A percentile compares a stretch with the other conserved stretches of the same genome.
Conservation (phyloP, 2,797 vertebrate genomes). For the Pangasius djambal region DNA sequence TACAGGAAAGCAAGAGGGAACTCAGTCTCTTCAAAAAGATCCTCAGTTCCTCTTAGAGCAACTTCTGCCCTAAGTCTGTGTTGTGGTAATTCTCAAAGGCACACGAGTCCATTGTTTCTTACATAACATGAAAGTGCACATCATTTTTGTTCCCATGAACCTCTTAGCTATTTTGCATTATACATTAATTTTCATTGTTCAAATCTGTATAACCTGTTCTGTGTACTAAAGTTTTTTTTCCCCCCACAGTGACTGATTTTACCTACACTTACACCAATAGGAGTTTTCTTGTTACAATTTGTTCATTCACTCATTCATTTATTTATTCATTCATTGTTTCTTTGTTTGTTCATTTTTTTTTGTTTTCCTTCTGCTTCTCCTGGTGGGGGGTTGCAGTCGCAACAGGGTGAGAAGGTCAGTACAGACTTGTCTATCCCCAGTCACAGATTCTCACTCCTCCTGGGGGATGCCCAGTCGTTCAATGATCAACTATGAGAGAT, state of each 20-base stretch:
- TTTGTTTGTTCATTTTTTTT: background rate
- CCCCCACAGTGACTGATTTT: background rate
- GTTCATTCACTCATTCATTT: background rate
- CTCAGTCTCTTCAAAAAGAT: background rate
- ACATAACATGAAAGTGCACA: background rate
- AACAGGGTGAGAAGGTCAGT: background rate
- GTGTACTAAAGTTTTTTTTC: background rate
- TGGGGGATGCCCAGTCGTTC: background rate
- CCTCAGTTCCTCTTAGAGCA: background rate
- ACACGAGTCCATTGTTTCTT: background rate
- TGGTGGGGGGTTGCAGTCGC: background rate
- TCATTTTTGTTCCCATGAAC: background rate
- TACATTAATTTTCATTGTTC: background rate
- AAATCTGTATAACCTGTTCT: background rate
- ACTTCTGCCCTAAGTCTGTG: background rate
- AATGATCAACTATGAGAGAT: background rate
- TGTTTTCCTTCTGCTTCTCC: background rate
- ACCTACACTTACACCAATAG: too few species aligned
- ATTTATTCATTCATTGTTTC: background rate
- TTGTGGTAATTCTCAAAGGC: background rate
- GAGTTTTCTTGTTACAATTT: background rate
- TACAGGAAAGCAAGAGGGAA: background rate
- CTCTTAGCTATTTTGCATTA: background rate
- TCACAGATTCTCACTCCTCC: background rate
- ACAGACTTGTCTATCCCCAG: background rate